These are phyloP conservation scores for Anagrus nilaparvatae DNA, from an alignment of 1,140 invertebrate genomes.

Conservation along the genomic window DNA sequence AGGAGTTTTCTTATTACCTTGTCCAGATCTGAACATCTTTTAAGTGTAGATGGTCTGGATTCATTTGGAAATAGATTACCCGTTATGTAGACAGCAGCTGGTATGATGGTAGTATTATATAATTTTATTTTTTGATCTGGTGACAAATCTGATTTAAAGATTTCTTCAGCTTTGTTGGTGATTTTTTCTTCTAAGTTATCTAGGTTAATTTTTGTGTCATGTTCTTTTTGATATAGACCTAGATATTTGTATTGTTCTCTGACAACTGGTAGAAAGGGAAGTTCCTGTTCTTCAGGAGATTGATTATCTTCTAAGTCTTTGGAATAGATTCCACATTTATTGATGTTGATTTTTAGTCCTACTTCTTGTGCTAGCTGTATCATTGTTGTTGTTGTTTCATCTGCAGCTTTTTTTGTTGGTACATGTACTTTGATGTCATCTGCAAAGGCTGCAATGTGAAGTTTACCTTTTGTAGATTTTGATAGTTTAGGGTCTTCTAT, in stretches of 20 bases:
- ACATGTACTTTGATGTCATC: constrained; percentile 22
- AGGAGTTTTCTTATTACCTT: constrained; percentile 1
- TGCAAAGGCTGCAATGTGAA: constrained; percentile 16
- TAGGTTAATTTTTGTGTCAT: not conserved
- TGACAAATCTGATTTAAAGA: not conserved
- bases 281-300: constrained; percentile 7
- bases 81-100: constrained; percentile 1
- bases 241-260: constrained; percentile 18
- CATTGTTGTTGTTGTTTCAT: constrained; percentile 8
- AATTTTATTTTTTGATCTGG: constrained; percentile 6
- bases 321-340: not conserved
- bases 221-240: constrained; percentile 6
- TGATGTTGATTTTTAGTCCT: not conserved
- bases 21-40: constrained; percentile 5
- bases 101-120: not conserved
- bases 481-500: not conserved
- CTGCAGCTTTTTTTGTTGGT: constrained; percentile 4
- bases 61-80: constrained; percentile 8
- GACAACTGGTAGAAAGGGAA: constrained; percentile 15
- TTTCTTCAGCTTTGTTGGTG: not conserved
- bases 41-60: not conserved
- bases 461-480: constrained; percentile 9
- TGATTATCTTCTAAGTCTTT: not conserved
- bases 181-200: not conserved
- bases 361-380: not conserved